Evolutionary conservation across 92 coral and sea anemone genomes (phyloP), one percentile per base, ranked within the genome.

Genomic region (Siderastrea siderea): DNA sequence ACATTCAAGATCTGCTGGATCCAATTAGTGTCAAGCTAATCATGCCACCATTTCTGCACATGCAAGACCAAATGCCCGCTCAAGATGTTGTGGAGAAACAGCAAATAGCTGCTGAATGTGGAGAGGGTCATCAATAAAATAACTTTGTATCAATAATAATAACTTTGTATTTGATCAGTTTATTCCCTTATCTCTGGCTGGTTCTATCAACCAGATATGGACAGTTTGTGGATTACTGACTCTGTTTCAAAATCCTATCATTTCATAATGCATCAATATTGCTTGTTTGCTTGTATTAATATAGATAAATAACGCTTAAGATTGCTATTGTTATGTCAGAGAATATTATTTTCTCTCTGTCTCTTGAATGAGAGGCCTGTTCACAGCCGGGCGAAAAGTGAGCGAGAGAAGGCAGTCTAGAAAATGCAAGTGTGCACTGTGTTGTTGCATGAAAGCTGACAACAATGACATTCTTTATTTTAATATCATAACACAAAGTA

Each of bases 171-270:
- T 92, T 84, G 83, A 88, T 71, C 67, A 79, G 47, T 60, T 84
- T 3, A 88, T 88, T 80, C 92, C 95, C 14, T 44, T 92, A 74
- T 82, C 90, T 51, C 55, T 88, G 44, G 75, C 89, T 13, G 87
- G 90, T 74, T 81, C 92, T 38, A 57, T 83, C 15, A 91, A 88
- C 50, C 95, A 92, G 86, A 83, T 92, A 71, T 88, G 95, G 92
- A 84, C 95, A 19, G 92, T 92, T 47, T 92, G 90, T 85, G 82
- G 84, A 74, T 86, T 83, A 46, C 66, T 91, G 38, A 26, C 38
- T 26, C 38, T 26, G 79, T 75, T 91, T 45, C 88, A 86, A 77
- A 91, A 91, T 60, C 91, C 94, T 86, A 87, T 91, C 49, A 80
- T 91, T 80, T 91, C 82, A 4, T 78, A 53, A 47, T 59, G 63